These are phyloP conservation scores for Sebastes ruberrimus DNA, from an alignment of 2,797 vertebrate species.

Conservation along the genomic window DNA sequence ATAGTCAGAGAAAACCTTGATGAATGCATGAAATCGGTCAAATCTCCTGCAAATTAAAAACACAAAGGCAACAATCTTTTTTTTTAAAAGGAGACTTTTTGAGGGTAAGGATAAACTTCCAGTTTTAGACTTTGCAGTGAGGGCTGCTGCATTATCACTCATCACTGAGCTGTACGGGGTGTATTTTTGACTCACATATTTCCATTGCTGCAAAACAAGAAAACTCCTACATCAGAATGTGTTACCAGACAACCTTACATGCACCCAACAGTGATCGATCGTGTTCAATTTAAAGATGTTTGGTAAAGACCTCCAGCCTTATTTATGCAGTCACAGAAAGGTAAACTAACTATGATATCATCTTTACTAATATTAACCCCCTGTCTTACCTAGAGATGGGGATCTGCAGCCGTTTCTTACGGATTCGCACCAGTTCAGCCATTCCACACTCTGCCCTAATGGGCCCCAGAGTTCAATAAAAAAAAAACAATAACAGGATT, in stretches of 20 bases:
- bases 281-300: background rate
- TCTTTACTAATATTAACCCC: background rate
- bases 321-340: background rate
- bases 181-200: constrained; percentile 36
- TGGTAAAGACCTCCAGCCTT: background rate
- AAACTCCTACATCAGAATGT: background rate
- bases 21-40: background rate
- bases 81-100: background rate
- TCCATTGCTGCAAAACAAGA: constrained; percentile 41
- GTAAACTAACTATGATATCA: background rate
- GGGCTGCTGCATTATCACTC: background rate
- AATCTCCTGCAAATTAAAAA: background rate
- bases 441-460: constrained; percentile 71
- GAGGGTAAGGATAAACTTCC: background rate
- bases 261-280: background rate
- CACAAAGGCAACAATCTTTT: background rate
- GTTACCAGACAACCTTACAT: background rate
- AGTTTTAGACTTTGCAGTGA: background rate
- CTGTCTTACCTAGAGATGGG: constrained; percentile 86
- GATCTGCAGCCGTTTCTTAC: constrained; percentile 85
- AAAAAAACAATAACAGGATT: constrained; percentile 12
- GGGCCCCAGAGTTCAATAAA: constrained; percentile 59
- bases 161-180: background rate
- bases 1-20: background rate
- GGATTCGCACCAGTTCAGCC: constrained; percentile 84